Percentiles rank a stretch among this genome's conserved stretches.
phyloP scores from a whole-genome alignment of 2,113 vertebrate genomes.

The Zapornia atra region DNA sequence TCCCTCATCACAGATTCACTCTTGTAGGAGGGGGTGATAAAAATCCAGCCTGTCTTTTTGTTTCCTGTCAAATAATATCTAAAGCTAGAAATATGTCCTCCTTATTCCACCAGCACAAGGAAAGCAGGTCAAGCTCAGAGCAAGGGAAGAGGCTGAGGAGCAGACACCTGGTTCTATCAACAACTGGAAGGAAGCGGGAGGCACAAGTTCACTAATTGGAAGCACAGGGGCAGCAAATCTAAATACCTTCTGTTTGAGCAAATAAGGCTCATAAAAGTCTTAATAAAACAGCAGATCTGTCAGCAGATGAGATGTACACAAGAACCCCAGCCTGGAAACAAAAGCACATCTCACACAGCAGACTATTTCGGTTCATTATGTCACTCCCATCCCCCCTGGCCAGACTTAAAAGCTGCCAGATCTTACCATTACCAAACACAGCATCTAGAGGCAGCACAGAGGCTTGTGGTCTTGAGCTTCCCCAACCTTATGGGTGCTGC shows the following conservation, averaged over 20 bases:
- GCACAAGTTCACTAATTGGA: not conserved
- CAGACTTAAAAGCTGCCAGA: not conserved
- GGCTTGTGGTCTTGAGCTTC: not conserved
- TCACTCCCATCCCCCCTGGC: not conserved
- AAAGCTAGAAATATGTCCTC: slow-evolving; percentile 43
- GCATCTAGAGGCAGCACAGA: not conserved
- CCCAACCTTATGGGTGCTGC: not conserved
- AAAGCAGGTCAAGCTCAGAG: slow-evolving; percentile 62
- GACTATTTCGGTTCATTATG: not conserved
- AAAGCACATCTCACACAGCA: not conserved
- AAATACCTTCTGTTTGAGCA: slow-evolving; percentile 26
- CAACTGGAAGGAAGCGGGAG: slow-evolving; percentile 40
- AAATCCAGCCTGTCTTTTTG: not conserved
- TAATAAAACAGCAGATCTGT: not conserved
- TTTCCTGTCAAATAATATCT: slow-evolving; percentile 41
- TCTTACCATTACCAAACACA: not conserved
- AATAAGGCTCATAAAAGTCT: not conserved
- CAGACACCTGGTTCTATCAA: slow-evolving; percentile 27
- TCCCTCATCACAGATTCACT: not conserved
- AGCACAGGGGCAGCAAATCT: not conserved
- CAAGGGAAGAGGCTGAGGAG: not conserved
- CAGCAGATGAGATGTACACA: not conserved
- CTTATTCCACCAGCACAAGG: not conserved
- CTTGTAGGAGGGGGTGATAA: not conserved
- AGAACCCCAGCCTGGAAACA: not conserved